Evolutionary conservation across 1,140 invertebrate genomes (phyloP), one percentile per base, ranked within the genome.

Genomic region (Drosophila kepulauana): DNA sequence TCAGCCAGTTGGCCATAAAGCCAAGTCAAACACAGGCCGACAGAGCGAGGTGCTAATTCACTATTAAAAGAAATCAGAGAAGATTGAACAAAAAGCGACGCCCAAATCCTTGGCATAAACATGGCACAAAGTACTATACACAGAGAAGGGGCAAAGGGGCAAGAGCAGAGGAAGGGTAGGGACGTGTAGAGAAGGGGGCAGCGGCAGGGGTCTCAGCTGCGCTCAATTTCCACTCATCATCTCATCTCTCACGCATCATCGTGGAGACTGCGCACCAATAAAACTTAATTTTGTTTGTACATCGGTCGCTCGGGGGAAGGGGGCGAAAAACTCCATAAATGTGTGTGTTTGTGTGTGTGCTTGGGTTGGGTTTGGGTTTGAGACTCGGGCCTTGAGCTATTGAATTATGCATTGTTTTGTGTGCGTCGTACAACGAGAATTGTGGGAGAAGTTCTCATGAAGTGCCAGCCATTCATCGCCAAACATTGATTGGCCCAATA

Each of bases 201-300:
- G 10, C 3, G 25, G 16, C 20, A 3, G 25, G 10, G 20, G 46
- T 59, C 45, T 56, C 71, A 74, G 71, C 71, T 74, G 71, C 65
- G 71, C 72, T 75, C 67, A 72, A 75, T 75, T 75, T 75, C 67
- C 58, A 76, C 61, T 71, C 67, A 76, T 76, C 66, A 75, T 70
- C 58, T 75, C 46, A 84, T 61, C 66, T 78, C 78, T 64, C 82
- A 79, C 82, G 81, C 82, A 84, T 84, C 81, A 84, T 76, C 68
- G 52, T 64, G 15, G 25, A 48, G 65, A 66, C 63, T 67, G 72
- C 79, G 84, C 78, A 87, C 85, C 78, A 88, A 89, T 89, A 88
- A 88, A 88, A 88, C 85, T 84, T 88, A 88, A 88, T 89, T 88
- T 89, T 88, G 85, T 84, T 88, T 88, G 85, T 68, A 84, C 80